Evolutionary conservation across 2,113 vertebrate genomes (phyloP), one percentile per base, ranked within the genome.

Genomic region (Calyptommatus sinebrachiatus): DNA sequence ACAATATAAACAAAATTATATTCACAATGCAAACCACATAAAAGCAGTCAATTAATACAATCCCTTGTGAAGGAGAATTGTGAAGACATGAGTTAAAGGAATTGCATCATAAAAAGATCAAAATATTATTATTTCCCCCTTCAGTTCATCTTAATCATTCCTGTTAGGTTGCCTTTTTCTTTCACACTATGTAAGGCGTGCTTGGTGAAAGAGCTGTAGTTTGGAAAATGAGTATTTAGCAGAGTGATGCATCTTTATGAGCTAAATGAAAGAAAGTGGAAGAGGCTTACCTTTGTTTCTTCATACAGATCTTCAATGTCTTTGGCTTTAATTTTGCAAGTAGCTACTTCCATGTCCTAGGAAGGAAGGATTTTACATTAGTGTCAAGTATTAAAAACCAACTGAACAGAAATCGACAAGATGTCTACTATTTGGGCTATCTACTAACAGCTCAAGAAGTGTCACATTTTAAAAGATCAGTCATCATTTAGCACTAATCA

Each of bases 311-410:
- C 78, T 68, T 77, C 62, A 16, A 20, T 82, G 21, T 21, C 88
- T 91, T 87, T 87, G 63, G 79, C 78, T 77, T 88, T 79, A 73
- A 89, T 87, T 84, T 88, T 86, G 83, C 73, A 82, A 67, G 81
- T 73, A 82, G 83, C 83, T 78, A 73, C 72, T 75, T 86, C 78
- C 88, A 70, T 73, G 1, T 76, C 77, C 84, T 83, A 48, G 62
- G 0, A 1, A n/a, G n/a, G n/a, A n/a, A 18, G 16, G 18, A 57
- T 62, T 70, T 29, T 41, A 1, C 45, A 5, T 79, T 80, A 26
- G 57, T 77, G 45, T 61, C 28, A 14, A 71, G 61, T 84, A 66
- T 67, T 76, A 60, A 48, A 75, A n/a, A 35, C 62, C 46, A 35
- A 73, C 9, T 20, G 18, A 53, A 50, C 8, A 12, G 24, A 21